These are phyloP conservation scores for Guaruba guarouba DNA, from an alignment of 2,113 vertebrate species.

Conservation along the genomic window DNA sequence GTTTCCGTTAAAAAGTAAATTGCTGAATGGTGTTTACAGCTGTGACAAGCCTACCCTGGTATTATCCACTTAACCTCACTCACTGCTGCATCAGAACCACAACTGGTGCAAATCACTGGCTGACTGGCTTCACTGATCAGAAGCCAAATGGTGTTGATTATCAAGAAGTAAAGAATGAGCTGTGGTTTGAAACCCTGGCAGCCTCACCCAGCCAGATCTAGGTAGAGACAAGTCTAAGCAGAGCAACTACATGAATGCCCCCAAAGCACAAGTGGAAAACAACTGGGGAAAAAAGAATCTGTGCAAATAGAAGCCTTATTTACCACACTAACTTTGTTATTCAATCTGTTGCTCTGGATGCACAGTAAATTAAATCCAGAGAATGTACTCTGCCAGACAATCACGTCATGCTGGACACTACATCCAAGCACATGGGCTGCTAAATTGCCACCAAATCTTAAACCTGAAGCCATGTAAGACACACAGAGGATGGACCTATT, in stretches of 20 bases:
- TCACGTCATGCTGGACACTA: background rate
- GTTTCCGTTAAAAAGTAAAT: background rate
- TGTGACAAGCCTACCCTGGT: background rate
- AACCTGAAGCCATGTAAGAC: background rate
- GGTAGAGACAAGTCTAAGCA: background rate
- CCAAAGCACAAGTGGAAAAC: accelerated
- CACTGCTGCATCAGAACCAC: background rate
- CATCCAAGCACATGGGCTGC: background rate
- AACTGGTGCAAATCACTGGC: background rate
- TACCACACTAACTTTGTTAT: background rate
- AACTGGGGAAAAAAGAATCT: background rate
- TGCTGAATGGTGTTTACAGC: background rate
- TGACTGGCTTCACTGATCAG: background rate
- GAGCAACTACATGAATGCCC: background rate
- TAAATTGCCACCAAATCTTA: background rate
- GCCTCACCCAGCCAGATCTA: background rate
- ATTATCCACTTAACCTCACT: background rate
- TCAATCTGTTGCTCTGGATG: background rate
- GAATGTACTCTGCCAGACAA: background rate
- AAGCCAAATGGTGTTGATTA: background rate
- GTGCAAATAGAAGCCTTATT: background rate
- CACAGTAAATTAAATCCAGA: background rate
- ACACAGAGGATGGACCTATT: background rate
- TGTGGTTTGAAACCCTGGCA: background rate
- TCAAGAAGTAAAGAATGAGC: background rate